Base-by-base conservation (phyloP, 2,888 invertebrate genomes). In the Ornithoptera priamus region DNA sequence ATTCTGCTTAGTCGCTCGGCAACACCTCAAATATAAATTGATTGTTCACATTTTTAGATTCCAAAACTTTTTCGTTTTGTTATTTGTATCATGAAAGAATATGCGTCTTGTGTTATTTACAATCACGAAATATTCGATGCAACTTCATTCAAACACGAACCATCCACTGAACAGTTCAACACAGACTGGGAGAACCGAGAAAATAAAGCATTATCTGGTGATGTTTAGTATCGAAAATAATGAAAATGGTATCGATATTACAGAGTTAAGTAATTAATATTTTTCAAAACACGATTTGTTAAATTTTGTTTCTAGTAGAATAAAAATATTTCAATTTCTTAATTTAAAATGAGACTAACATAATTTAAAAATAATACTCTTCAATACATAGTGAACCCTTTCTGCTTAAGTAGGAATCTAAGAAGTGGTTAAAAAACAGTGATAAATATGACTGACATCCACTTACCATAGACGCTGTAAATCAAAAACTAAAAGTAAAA, bases 181-280 rank as follows among this genome's bases (percentile, higher is more conserved):
- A 81, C 82, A 75, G 75, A 89, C 89, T 67, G 76, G 77, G 82
- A 76, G 82, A 84, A 83, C 78, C 83, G 81, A 80, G 83, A 86
- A 88, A 86, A 84, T 85, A 78, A 82, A 85, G 82, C 81, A 74
- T 77, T 81, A 74, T 74, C 68, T 82, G 88, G 85, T 77, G 87
- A 62, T 77, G 85, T 62, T 62, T 66, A 20, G 36, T 50, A 50
- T 53, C 36, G 63, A 67, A 71, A 72, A 12, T 22, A 42, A 65
- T 59, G 62, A 72, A 71, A 71, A 72, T 69, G 53, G 3, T 70
- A 64, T 65, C 63, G 67, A 70, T 17, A 59, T 59, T 30, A 36
- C 46, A 46, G 46, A 46, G 12, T 46, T 15, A 15, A 15, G 1
- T 46, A 15, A 1, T 46, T 15, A 46, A 12, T 46, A 12, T 46